These are phyloP conservation scores for Thermophis baileyi DNA, from an alignment of 2,113 vertebrate genomes.

Conservation along the genomic window DNA sequence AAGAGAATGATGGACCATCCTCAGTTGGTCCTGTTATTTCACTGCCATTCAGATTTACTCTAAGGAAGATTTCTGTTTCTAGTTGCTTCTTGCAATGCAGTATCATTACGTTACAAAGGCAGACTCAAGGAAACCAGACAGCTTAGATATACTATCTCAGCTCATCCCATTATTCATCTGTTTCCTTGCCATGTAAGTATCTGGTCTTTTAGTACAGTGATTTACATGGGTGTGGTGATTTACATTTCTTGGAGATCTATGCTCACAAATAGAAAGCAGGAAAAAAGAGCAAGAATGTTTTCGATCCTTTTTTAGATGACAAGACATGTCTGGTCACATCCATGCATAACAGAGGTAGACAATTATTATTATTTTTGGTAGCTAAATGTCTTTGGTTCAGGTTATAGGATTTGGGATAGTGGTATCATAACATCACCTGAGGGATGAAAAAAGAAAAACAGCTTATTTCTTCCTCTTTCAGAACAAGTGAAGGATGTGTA, in stretches of 20 bases:
- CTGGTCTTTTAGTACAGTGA: background rate
- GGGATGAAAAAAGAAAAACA: background rate
- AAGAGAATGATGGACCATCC: background rate
- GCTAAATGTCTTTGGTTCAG: background rate
- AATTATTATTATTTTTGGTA: background rate
- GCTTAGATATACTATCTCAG: background rate
- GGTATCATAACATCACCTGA: background rate
- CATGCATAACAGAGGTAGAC: background rate
- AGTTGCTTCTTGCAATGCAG: background rate
- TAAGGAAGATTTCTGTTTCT: background rate
- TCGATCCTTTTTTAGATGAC: background rate
- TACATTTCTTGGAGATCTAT: background rate
- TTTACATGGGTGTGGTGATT: background rate
- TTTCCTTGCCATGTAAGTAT: background rate
- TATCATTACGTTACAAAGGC: background rate
- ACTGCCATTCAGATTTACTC: background rate
- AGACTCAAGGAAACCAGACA: background rate
- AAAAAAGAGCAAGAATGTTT: background rate
- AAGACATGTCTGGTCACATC: background rate
- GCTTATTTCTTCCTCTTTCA: background rate
- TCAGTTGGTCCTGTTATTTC: background rate
- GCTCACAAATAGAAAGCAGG: background rate
- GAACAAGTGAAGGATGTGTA: background rate
- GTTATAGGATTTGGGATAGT: background rate
- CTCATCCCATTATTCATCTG: background rate